Conservation (phyloP, 2,888 invertebrate genomes). For the Ectropis crepuscularia region DNA sequence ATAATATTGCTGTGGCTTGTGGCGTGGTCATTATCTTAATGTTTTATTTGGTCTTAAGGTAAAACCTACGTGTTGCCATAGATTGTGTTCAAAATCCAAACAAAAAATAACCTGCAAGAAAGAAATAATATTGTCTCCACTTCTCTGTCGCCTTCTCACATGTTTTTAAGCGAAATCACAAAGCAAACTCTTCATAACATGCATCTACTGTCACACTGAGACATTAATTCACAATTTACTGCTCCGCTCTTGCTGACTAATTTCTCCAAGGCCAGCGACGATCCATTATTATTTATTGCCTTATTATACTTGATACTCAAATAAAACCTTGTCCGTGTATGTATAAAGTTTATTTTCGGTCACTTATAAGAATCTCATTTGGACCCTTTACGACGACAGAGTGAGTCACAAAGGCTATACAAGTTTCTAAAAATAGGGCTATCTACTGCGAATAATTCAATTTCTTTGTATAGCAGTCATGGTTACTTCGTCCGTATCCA, state of each 20-base stretch:
- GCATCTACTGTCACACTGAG: conserved; percentile 50
- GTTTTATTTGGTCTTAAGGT: no score
- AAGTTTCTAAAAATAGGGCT: conserved; percentile 69
- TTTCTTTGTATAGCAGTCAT: conserved; percentile 22
- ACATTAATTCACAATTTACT: conserved; percentile 65
- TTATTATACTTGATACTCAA: conserved; percentile 61
- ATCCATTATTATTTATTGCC: conserved; percentile 82
- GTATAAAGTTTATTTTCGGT: conserved; percentile 53
- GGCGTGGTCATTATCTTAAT: no score
- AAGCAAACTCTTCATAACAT: conserved; percentile 37
- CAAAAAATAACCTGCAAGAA: no score
- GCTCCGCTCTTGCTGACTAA: conserved; percentile 66
- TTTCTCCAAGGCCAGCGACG: conserved; percentile 78
- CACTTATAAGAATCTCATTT: conserved; percentile 60
- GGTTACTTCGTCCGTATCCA: neutral
- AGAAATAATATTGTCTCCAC: no score
- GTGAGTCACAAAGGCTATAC: conserved; percentile 66
- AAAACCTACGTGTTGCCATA: no score
- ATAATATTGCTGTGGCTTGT: no score
- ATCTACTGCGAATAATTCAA: conserved; percentile 28
- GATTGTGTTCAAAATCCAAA: no score
- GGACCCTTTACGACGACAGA: conserved; percentile 64
- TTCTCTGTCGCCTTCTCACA: no score
- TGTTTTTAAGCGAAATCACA: conserved; percentile 37
- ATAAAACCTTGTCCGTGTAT: conserved; percentile 51